Base-by-base conservation (phyloP, 2,797 vertebrate genomes). In the Sciurus carolinensis region DNA sequence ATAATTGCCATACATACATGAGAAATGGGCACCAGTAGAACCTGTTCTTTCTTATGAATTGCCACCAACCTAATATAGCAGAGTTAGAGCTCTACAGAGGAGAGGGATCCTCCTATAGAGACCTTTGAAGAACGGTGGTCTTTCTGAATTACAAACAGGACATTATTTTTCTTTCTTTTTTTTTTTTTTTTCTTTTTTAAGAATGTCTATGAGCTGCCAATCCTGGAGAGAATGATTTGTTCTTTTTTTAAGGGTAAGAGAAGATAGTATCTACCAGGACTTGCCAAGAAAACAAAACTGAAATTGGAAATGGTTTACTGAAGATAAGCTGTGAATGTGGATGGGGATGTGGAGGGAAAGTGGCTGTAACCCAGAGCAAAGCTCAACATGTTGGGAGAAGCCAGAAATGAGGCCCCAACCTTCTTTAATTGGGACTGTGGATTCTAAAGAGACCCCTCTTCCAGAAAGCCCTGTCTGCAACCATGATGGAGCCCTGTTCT, bases 71-170 rank as follows among this genome's bases (percentile, higher is more conserved):
- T 7, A 89, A 93, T 62, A 95, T 93, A 97, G 75, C 87, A 86
- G 15, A 64, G 85, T 91, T 87, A 84, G 95, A 95, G 92, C 97
- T 88, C 72, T 83, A 66, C n/a, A 85, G 91, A 96, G 79, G 84
- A 96, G 93, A 83, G 91, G 95, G 95, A 85, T 87, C 66, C 94
- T 94, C 76, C 94, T 36, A 15, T 83, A 67, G 77, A 24, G 54
- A 95, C 91, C 93, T 90, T 76, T 20, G 82, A 96, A 97, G 52
- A 64, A 97, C 67, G 69, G 5, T 39, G 50, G 59, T 90, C 93
- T 75, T 98, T 98, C 89, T 97, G 79, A 97, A 98, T 97, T 0
- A 4, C n/a, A 67, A 97, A 83, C 59, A 57, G 76, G 54, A 36
- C 26, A 24, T 90, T 79, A 30, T 54, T 76, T 82, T 86, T 72